These are phyloP conservation scores for Drosophila simulans DNA, from an alignment of 1,140 invertebrate species.

Conservation along the genomic window DNA sequence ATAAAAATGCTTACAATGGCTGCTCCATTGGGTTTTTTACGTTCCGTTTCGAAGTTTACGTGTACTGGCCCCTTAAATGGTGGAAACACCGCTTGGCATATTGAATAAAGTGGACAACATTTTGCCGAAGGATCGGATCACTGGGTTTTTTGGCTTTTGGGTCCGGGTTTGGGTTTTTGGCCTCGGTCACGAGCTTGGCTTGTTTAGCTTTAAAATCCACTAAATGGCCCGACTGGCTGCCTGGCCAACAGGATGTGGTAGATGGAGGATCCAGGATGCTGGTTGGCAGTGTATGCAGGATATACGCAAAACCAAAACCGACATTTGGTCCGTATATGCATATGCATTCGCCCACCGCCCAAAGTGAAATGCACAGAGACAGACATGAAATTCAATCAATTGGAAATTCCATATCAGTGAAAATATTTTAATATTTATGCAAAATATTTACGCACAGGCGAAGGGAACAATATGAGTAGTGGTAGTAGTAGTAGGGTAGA, in stretches of 20 bases:
- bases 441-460: constrained; percentile 64
- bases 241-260: constrained; percentile 26
- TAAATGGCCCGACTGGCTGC: constrained; percentile 41
- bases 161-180: constrained; percentile 20
- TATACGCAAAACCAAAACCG: constrained; percentile 52
- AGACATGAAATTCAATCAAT: constrained; percentile 69
- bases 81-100: constrained; percentile 55
- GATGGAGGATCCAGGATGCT: constrained; percentile 25
- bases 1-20: constrained; percentile 52
- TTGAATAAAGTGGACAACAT: constrained; percentile 64
- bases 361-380: constrained; percentile 17
- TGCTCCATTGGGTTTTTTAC: constrained; percentile 34
- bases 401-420: constrained; percentile 78
- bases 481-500: background rate
- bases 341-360: constrained; percentile 17
- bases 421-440: constrained; percentile 82
- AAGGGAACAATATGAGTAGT: background rate
- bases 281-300: constrained; percentile 11
- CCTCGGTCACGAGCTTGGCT: constrained; percentile 6
- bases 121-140: constrained; percentile 26
- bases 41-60: constrained; percentile 48
- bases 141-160: background rate
- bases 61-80: constrained; percentile 33
- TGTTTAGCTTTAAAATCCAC: constrained; percentile 69
- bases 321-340: constrained; percentile 47